Evolutionary conservation across 2,113 vertebrate genomes (phyloP).

Genomic region (Willisornis vidua): DNA sequence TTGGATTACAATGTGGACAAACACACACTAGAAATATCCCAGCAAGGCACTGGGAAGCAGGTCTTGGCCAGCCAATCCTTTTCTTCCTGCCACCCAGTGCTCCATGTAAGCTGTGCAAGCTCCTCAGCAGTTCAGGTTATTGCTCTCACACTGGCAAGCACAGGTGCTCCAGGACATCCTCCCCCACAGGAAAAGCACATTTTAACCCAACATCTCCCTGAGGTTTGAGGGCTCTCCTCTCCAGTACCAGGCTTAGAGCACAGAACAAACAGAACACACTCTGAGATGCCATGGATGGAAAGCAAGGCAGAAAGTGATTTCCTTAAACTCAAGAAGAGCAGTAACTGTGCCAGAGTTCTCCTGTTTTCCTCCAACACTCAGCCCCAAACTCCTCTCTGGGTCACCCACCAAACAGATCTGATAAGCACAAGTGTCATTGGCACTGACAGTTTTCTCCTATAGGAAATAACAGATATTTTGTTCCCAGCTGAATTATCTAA

Average conservation of each 20-base stretch:
- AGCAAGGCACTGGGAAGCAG: background rate
- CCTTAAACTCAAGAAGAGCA: background rate
- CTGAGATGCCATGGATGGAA: rapidly evolving
- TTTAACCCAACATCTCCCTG: background rate
- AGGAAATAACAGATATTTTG: background rate
- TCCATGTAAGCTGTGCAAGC: background rate
- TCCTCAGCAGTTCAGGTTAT: background rate
- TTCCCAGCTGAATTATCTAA: background rate
- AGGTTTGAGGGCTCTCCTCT: background rate
- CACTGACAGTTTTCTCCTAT: background rate
- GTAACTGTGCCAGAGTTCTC: background rate
- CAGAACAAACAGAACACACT: background rate
- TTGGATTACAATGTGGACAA: background rate
- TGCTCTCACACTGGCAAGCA: background rate
- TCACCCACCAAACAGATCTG: background rate
- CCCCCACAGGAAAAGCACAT: background rate
- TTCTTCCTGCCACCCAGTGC: background rate
- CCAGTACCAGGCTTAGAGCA: background rate
- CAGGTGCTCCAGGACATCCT: background rate
- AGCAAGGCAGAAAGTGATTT: background rate
- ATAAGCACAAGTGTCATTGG: background rate
- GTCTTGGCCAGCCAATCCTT: background rate
- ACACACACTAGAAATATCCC: rapidly evolving
- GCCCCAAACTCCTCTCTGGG: background rate
- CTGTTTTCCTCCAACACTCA: background rate